phyloP scores from a whole-genome alignment of 2,797 vertebrate genomes.

The Chromobotia macracanthus region DNA sequence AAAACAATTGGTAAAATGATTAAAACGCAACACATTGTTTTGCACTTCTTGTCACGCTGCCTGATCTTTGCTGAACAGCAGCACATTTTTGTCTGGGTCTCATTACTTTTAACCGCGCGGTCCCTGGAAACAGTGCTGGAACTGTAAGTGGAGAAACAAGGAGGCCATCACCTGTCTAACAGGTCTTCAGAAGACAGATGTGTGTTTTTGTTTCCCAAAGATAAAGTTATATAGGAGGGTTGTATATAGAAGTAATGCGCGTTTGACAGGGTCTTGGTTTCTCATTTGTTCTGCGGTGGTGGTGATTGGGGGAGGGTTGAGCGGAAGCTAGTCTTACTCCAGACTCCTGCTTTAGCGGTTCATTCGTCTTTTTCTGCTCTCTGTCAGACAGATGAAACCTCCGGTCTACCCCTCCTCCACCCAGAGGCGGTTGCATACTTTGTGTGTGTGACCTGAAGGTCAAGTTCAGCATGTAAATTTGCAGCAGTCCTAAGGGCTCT shows the following conservation, averaged over 20 bases:
- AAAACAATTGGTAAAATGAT: no score
- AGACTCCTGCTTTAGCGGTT: slow-evolving; percentile 23
- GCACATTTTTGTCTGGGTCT: no score
- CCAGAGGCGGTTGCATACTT: slow-evolving; percentile 20
- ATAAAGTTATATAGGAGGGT: no score
- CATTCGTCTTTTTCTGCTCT: slow-evolving; percentile 33
- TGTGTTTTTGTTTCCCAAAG: no score
- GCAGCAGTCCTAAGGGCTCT: not conserved
- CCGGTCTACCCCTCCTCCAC: slow-evolving; percentile 44
- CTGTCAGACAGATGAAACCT: slow-evolving; percentile 39
- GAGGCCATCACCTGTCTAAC: not conserved
- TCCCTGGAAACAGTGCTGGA: no score
- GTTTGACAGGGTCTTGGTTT: not conserved
- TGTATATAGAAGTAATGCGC: not conserved
- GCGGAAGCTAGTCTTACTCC: slow-evolving; percentile 1
- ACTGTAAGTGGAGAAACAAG: no score
- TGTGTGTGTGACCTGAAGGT: slow-evolving; percentile 54
- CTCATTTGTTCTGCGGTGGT: not conserved
- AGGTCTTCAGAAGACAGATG: not conserved
- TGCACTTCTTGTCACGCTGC: no score
- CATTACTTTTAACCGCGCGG: no score
- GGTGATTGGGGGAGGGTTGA: slow-evolving; percentile 28
- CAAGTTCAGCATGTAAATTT: slow-evolving; percentile 56
- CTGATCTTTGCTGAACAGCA: no score
- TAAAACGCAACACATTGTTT: no score